phyloP scores from a whole-genome alignment of 2,888 invertebrate genomes.

The Drosophila algonquin region DNA sequence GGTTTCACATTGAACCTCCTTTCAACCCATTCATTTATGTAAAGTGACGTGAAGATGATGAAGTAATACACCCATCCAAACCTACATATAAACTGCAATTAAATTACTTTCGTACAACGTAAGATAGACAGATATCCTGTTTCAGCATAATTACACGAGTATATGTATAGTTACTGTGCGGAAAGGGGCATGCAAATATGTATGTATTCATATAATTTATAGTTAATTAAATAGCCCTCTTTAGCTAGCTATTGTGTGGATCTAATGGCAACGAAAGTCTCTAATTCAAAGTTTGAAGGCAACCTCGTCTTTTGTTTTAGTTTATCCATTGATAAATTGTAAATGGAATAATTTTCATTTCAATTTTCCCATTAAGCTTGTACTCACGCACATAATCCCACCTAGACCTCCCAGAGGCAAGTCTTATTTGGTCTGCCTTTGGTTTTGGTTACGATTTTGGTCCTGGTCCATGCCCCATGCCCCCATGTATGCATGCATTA shows the following conservation, averaged over 20 bases:
- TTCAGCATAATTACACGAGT: no score
- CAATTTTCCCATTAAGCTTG: background rate
- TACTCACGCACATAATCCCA: background rate
- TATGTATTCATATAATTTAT: background rate
- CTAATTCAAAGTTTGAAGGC: conserved; percentile 3
- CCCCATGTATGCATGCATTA: conserved; percentile 44
- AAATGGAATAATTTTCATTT: conserved; percentile 45
- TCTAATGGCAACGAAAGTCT: background rate
- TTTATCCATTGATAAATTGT: conserved; percentile 21
- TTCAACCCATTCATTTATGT: no score
- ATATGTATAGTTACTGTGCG: no score
- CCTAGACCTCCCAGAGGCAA: background rate
- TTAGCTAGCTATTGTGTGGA: no score
- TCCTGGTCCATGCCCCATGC: background rate
- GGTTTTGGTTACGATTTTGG: background rate
- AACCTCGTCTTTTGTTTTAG: conserved; percentile 1
- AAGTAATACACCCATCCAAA: no score
- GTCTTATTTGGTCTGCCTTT: conserved; percentile 2
- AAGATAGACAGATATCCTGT: no score
- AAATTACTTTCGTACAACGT: no score
- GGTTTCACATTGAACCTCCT: no score
- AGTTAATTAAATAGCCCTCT: background rate
- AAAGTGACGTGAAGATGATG: no score
- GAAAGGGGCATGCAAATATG: no score
- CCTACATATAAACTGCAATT: no score